Evolutionary conservation across 2,888 invertebrate species (phyloP), one percentile per base, ranked within the genome.

Genomic region (Heliconius ismenius): DNA sequence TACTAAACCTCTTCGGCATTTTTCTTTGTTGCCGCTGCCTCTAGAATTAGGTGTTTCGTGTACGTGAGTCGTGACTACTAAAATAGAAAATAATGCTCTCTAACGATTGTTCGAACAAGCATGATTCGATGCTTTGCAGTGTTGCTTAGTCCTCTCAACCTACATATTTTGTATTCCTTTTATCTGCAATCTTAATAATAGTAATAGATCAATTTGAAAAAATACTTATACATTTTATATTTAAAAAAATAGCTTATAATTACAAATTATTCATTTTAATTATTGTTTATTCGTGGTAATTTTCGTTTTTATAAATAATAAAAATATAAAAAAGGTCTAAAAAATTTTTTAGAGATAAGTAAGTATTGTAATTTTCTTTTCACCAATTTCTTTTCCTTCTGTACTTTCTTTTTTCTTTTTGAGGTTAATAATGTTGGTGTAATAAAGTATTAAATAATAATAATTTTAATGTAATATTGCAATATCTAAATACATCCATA

Each of bases 1-100:
- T 49, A 21, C 21, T 68, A 72, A 32, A 58, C 13, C 39, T 15
- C 73, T 64, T n/a, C 26, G 24, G 26, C 26, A 43, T 49, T 49
- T 18, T 49, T 49, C 49, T 49, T 49, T 18, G 49, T 54, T n/a
- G 43, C 58, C 49, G 15, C 72, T 68, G 67, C 68, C 68, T 75
- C 13, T 75, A 73, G 63, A 58, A 76, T 76, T 78, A 74, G n/a
- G 28, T 36, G 65, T 21, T 26, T 78, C 76, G 74, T 78, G 78
- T 70, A 65, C 70, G 49, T 36, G 63, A 76, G 65, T 76, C 76
- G 78, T 78, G 78, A 78, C 74, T 26, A 64, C 64, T 49, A 75
- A 68, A 36, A n/a, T 74, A 54, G 68, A 77, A 73, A 68, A 78
- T 76, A 73, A 75, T 78, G 58, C 65, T 72, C 69, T 49, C 58